Percentiles rank a stretch among this genome's conserved stretches.
Evolutionary conservation across 1,140 invertebrate genomes (phyloP).

Genomic region (Drosophila burlai): DNA sequence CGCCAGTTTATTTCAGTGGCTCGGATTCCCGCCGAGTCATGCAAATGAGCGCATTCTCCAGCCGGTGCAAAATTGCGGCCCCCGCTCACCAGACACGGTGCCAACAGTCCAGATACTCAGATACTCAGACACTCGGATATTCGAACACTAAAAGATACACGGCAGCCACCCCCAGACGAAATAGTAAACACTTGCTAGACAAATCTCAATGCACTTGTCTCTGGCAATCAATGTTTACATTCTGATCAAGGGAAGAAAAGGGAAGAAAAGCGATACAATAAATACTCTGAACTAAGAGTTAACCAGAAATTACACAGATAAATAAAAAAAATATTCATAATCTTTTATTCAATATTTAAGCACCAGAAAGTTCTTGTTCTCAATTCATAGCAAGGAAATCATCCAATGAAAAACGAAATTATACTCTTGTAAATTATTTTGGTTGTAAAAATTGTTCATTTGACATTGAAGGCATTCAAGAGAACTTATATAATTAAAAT

Average conservation of each 20-base stretch:
- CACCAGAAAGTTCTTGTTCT: background rate
- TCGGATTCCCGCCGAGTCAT: conserved; percentile 68
- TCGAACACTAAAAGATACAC: conserved; percentile 4
- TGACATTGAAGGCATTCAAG: background rate
- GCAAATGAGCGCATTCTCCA: conserved; percentile 65
- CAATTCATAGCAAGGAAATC: conserved; percentile 1
- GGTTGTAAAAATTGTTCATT: background rate
- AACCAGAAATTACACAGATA: background rate
- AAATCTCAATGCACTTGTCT: conserved; percentile 45
- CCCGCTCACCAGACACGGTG: conserved; percentile 16
- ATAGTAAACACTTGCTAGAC: conserved; percentile 27
- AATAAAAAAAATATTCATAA: background rate
- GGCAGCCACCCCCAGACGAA: conserved; percentile 29
- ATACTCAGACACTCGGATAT: conserved; percentile 8
- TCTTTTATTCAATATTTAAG: background rate
- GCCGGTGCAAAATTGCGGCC: conserved; percentile 28
- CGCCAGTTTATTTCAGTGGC: conserved; percentile 51
- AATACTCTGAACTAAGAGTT: background rate
- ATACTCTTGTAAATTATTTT: background rate
- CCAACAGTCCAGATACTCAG: conserved; percentile 3
- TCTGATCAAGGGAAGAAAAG: background rate
- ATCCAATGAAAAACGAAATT: background rate
- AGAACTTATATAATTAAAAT: background rate
- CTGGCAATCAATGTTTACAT: conserved; percentile 15
- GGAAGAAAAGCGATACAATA: background rate